Evolutionary conservation across 2,888 invertebrate genomes (phyloP).

Genomic region (Lepas anatifera): DNA sequence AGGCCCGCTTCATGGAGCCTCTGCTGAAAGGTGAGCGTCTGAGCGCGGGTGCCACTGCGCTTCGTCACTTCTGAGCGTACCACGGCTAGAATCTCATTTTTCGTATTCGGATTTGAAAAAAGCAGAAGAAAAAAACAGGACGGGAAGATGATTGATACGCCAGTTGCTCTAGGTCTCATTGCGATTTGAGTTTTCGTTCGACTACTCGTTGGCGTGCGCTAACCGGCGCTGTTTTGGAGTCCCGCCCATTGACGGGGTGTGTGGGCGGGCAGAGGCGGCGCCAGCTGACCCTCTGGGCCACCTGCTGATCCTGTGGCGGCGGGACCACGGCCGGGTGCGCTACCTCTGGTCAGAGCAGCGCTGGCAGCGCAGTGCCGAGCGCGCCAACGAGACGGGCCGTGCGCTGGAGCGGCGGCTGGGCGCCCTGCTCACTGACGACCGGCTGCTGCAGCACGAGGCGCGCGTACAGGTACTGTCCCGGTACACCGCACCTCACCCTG

Average conservation of each 20-base stretch:
- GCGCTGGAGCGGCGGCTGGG: constrained; percentile 19
- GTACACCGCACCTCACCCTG: no score
- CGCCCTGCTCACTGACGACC: constrained; percentile 21
- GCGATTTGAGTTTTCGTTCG: no score
- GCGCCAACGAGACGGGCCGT: constrained; percentile 21
- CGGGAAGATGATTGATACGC: no score
- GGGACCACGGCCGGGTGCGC: constrained; percentile 69
- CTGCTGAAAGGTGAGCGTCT: constrained; percentile 40
- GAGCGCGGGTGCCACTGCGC: neutral
- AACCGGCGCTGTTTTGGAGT: no score
- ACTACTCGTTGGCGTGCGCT: no score
- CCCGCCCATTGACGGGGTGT: no score
- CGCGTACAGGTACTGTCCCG: constrained; percentile 21
- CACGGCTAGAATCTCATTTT: no score
- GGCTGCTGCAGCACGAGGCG: constrained; percentile 22
- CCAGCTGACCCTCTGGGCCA: constrained; percentile 55
- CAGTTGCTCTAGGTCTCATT: no score
- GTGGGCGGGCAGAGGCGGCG: neutral
- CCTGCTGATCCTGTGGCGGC: constrained; percentile 80
- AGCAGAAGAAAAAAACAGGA: no score
- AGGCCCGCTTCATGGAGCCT: constrained; percentile 67
- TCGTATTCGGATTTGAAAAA: no score
- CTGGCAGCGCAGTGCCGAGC: constrained; percentile 32
- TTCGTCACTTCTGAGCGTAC: neutral
- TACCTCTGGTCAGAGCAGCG: constrained; percentile 78